A percentile compares a stretch with the other conserved stretches of the same genome.
phyloP scores from a whole-genome alignment of 2,113 vertebrate species.

The Xenopus borealis region DNA sequence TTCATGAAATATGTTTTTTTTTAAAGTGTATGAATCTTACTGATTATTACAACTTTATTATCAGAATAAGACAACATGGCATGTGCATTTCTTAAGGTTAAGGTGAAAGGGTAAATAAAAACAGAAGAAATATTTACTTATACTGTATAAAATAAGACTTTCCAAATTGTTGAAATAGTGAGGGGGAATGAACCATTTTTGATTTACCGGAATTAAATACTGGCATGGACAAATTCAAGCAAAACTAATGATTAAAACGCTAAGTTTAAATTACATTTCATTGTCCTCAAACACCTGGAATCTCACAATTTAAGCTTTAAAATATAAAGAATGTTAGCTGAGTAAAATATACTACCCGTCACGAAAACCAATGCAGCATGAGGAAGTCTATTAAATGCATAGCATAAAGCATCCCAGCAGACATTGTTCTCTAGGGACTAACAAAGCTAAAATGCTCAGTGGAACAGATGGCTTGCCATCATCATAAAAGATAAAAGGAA shows the following conservation, averaged over 20 bases:
- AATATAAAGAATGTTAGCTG: background rate
- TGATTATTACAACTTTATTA: too few species aligned
- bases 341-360: slow-evolving; percentile 20
- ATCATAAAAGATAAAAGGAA: slow-evolving; percentile 7
- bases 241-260: slow-evolving; percentile 21
- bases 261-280: slow-evolving; percentile 19
- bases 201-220: background rate
- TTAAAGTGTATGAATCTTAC: too few species aligned
- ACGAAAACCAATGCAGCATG: slow-evolving; percentile 22
- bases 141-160: background rate
- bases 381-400: slow-evolving; percentile 33
- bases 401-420: slow-evolving; percentile 34
- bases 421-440: slow-evolving; percentile 20
- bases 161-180: background rate
- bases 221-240: slow-evolving; percentile 11
- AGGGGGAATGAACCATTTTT: background rate
- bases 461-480: slow-evolving; percentile 21
- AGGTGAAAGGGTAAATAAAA: background rate
- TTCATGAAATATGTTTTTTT: too few species aligned
- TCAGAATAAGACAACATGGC: too few species aligned
- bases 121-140: background rate
- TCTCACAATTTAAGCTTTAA: background rate
- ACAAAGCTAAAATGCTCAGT: slow-evolving; percentile 19
- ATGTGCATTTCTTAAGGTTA: too few species aligned
- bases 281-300: slow-evolving; percentile 25